Conservation (phyloP, 2,113 vertebrate genomes). For the Ochotona curzoniae region DNA sequence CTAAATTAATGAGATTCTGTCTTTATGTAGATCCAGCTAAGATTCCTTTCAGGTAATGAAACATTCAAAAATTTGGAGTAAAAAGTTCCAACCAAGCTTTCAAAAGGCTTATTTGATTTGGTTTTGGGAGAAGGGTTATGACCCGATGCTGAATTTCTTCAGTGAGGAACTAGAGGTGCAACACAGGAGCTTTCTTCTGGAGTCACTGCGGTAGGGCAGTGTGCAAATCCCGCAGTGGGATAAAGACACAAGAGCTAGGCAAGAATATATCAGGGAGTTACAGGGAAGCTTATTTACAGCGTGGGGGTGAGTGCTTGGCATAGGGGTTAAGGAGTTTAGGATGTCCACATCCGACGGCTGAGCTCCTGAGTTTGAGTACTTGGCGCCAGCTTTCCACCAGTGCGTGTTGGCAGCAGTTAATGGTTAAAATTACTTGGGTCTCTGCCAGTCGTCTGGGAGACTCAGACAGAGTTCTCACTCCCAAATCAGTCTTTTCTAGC, state of each 20-base stretch:
- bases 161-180: background rate
- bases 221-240: background rate
- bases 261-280: slow-evolving; percentile 11
- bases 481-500: too few species aligned
- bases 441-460: too few species aligned
- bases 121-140: background rate
- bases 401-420: too few species aligned
- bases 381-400: too few species aligned
- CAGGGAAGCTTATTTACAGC: background rate
- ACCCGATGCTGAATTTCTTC: background rate
- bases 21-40: slow-evolving; percentile 24
- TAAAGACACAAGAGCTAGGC: background rate
- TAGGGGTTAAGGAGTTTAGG: too few species aligned
- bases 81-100: slow-evolving; percentile 5
- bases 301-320: background rate
- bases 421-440: too few species aligned
- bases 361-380: too few species aligned
- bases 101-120: slow-evolving; percentile 12
- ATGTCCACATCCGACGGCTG: too few species aligned
- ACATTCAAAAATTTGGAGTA: slow-evolving; percentile 24
- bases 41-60: slow-evolving; percentile 53
- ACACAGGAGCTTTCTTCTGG: background rate
- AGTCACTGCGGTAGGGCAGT: background rate
- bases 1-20: slow-evolving; percentile 15
- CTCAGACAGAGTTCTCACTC: too few species aligned